Evolutionary conservation across 1,140 invertebrate genomes (phyloP).

Genomic region (Panagrolaimus sp.): DNA sequence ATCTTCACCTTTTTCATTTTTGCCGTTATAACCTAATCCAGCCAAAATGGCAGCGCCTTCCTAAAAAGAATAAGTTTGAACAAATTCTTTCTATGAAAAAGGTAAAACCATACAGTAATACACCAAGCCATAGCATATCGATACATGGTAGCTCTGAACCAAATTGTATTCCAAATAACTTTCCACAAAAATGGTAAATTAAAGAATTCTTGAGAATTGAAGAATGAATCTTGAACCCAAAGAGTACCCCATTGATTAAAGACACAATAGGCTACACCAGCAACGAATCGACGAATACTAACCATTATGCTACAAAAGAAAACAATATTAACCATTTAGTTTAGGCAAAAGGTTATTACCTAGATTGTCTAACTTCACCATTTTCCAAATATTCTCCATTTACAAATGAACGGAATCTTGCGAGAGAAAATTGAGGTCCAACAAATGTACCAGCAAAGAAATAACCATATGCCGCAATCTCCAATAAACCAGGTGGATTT

Average conservation of each 20-base stretch:
- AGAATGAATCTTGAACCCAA: slow-evolving; percentile 56
- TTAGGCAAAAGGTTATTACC: slow-evolving; percentile 31
- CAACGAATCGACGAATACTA: slow-evolving; percentile 52
- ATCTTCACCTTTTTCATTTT: slow-evolving; percentile 58
- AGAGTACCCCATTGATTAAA: slow-evolving; percentile 58
- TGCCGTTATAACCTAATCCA: slow-evolving; percentile 62
- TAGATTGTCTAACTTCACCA: slow-evolving; percentile 43
- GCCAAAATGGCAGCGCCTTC: slow-evolving; percentile 62
- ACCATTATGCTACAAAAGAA: slow-evolving; percentile 53
- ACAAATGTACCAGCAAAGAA: slow-evolving; percentile 62
- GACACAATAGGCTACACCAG: slow-evolving; percentile 60
- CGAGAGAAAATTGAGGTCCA: slow-evolving; percentile 62
- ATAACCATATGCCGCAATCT: slow-evolving; percentile 60
- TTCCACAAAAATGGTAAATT: slow-evolving; percentile 57
- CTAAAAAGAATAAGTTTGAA: slow-evolving; percentile 43
- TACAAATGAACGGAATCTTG: slow-evolving; percentile 61
- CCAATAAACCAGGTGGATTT: slow-evolving; percentile 59
- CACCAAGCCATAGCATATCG: slow-evolving; percentile 53
- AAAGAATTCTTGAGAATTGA: slow-evolving; percentile 58
- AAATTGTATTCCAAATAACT: slow-evolving; percentile 60
- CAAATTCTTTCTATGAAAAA: no score
- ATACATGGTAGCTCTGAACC: slow-evolving; percentile 61
- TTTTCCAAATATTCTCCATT: slow-evolving; percentile 56
- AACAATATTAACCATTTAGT: slow-evolving; percentile 22
- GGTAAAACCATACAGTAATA: slow-evolving; percentile 34